These are phyloP conservation scores for Cephalopterus ornatus DNA, from an alignment of 2,113 vertebrate genomes.

Conservation along the genomic window DNA sequence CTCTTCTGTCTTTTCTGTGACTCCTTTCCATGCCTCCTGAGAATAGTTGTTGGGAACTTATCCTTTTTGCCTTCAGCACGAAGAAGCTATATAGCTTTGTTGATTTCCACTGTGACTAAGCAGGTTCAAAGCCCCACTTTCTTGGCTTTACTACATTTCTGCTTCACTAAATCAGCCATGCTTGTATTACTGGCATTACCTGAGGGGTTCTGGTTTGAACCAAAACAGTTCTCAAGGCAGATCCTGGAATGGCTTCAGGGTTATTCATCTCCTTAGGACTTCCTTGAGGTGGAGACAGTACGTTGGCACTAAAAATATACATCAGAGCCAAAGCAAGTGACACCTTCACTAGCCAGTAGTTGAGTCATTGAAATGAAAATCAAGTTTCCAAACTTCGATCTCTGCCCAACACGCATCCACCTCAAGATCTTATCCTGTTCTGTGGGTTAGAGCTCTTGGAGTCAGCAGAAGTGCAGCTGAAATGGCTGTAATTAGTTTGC, in stretches of 20 bases:
- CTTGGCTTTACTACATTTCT: neutral
- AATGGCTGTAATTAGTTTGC: neutral
- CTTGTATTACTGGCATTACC: neutral
- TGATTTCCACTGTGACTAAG: neutral
- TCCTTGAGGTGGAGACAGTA: conserved; percentile 4
- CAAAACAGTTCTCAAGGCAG: neutral
- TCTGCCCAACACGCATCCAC: neutral
- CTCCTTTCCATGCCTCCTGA: neutral
- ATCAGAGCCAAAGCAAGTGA: neutral
- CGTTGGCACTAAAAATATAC: neutral
- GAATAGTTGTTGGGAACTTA: neutral
- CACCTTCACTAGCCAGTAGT: neutral
- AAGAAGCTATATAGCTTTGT: neutral
- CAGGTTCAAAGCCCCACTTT: neutral
- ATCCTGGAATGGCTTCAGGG: neutral
- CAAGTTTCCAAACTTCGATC: neutral
- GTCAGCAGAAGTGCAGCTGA: conserved; percentile 27
- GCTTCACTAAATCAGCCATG: neutral
- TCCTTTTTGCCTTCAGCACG: neutral
- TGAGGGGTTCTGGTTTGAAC: neutral
- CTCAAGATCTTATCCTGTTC: conserved; percentile 60
- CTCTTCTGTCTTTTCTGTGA: neutral
- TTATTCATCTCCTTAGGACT: neutral
- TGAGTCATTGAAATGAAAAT: conserved; percentile 39
- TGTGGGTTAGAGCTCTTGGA: conserved; percentile 34